Conservation (phyloP, 2,888 invertebrate genomes). For the Drosophila villosipedis region DNA sequence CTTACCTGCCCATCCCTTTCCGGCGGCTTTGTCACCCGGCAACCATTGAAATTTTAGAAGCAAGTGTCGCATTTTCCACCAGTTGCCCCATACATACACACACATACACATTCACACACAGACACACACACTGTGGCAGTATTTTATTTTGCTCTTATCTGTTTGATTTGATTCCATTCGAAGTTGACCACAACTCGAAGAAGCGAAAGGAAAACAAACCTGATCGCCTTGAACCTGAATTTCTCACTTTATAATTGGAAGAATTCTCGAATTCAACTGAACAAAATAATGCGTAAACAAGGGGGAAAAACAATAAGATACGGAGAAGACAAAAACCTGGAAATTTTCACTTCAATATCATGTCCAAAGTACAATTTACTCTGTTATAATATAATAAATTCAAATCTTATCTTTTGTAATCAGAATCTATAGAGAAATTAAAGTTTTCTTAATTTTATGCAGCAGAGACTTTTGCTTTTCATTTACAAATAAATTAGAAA, state of each 20-base stretch:
- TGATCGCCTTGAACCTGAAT: background rate
- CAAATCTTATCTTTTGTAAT: background rate
- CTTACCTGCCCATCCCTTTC: slow-evolving; percentile 1
- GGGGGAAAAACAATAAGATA: background rate
- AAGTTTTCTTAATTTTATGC: background rate
- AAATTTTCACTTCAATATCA: background rate
- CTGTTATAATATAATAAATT: background rate
- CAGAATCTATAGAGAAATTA: background rate
- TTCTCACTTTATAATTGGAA: slow-evolving; percentile 9
- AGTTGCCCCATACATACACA: slow-evolving; percentile 23
- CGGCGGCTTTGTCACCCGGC: slow-evolving; percentile 10
- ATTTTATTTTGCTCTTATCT: slow-evolving; percentile 33
- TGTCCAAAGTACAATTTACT: background rate
- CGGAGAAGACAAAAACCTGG: background rate
- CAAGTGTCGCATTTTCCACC: slow-evolving; percentile 48
- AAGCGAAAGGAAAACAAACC: slow-evolving; percentile 1
- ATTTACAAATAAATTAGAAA: background rate
- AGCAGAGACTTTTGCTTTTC: too few species aligned
- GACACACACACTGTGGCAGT: background rate
- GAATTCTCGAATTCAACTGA: background rate
- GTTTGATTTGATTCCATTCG: slow-evolving; percentile 32
- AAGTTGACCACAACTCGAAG: slow-evolving; percentile 17
- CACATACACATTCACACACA: slow-evolving; percentile 2
- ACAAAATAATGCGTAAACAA: background rate
- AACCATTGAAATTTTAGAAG: slow-evolving; percentile 47